Conservation (phyloP, 1,140 invertebrate genomes). For the Bursaphelenchus mucronatus region DNA sequence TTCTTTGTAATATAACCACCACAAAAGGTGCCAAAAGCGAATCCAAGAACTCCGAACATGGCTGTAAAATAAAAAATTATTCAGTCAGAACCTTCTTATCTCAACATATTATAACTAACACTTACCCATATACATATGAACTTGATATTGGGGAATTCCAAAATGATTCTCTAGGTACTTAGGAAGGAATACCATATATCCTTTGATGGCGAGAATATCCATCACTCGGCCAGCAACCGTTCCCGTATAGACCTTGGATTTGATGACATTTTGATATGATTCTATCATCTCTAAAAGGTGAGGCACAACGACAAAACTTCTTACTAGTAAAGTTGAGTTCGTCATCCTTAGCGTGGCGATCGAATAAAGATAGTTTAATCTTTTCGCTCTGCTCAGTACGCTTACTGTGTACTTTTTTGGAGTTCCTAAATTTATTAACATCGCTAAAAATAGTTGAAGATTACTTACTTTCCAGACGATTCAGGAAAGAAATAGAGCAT, state of each 20-base stretch:
- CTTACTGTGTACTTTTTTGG: constrained; percentile 29
- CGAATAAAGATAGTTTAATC: constrained; percentile 45
- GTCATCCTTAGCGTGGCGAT: constrained; percentile 46
- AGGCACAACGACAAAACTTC: constrained; percentile 25
- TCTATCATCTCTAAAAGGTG: constrained; percentile 29
- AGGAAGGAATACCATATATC: constrained; percentile 58
- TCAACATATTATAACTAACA: not conserved
- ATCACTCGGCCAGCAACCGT: constrained; percentile 50
- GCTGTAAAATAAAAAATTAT: constrained; percentile 40
- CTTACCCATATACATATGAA: constrained; percentile 58
- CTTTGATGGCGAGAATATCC: constrained; percentile 58
- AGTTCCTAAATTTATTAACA: not conserved
- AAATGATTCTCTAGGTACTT: constrained; percentile 60
- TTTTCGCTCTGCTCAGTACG: constrained; percentile 22
- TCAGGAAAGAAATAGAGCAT: constrained; percentile 19
- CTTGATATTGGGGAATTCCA: constrained; percentile 59
- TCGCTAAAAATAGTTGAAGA: too few species aligned
- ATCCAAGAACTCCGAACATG: constrained; percentile 57
- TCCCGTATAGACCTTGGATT: constrained; percentile 51
- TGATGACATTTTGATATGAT: constrained; percentile 37
- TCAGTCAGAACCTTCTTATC: not conserved
- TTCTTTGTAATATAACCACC: constrained; percentile 42
- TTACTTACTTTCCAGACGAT: constrained; percentile 2
- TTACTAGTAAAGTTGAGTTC: constrained; percentile 28
- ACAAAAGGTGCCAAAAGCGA: constrained; percentile 46